Evolutionary conservation across 2,113 vertebrate species (phyloP), one percentile per base, ranked within the genome.

Genomic region (Lamprotornis superbus): DNA sequence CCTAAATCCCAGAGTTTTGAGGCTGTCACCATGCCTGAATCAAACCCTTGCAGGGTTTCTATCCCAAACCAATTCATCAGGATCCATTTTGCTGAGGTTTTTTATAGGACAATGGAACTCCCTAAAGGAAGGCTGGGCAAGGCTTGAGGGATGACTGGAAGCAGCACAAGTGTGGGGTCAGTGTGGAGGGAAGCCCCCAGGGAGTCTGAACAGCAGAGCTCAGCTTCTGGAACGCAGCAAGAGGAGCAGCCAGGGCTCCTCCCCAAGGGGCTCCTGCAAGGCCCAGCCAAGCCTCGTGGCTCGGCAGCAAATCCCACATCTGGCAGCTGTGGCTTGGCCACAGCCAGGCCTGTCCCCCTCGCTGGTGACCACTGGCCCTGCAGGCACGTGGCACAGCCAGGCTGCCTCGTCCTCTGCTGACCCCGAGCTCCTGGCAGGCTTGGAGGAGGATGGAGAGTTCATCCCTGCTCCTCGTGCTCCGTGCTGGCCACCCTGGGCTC

Each of bases 391-490:
- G 37, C 74, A 28, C 6, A 1, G 37, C 49, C 50, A 9, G 87
- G 49, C 93, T 13, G 39, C 63, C 56, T 14, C 30, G 37, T 77
- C 90, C 84, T 57, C 46, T 6, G 24, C 46, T 69, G 65, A 81
- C 84, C 84, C 80, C 1, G 1, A 77, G 42, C 56, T 77, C 60
- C 79, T 23, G 3, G 39, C 28, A 4, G 55, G 16, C 20, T 19
- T n/a, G 56, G 13, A 2, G 4, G 60, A n/a, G 79, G 35, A 63
- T 1, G 9, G 42, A 3, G 15, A 75, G 59, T 37, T 70, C 37
- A 7, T 22, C 39, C 63, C 2, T 0, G 5, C 30, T 74, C 49
- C 76, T 83, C 20, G 1, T 12, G 6, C 31, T n/a, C 77, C 0
- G 0, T 84, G 63, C 83, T 74, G 70, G 17, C 86, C 17, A 2